A percentile compares a stretch with the other conserved stretches of the same genome.
Conservation (phyloP, 2,113 vertebrate genomes). For the Nanorana parkeri region DNA sequence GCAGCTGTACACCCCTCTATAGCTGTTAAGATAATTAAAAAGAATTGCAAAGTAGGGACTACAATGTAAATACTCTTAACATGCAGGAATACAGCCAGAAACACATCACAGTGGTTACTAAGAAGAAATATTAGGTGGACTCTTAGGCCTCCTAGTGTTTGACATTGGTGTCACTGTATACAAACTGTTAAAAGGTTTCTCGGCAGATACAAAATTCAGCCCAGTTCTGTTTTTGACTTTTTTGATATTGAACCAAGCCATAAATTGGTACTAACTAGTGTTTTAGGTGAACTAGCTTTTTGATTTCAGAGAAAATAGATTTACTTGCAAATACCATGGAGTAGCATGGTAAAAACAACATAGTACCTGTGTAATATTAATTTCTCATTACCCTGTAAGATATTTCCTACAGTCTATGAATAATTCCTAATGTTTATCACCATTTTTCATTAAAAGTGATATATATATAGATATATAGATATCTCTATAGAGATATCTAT, state of each 20-base stretch:
- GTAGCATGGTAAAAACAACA: neutral
- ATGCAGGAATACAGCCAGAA: constrained; percentile 63
- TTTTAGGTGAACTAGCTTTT: neutral
- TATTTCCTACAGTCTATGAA: neutral
- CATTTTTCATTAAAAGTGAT: neutral
- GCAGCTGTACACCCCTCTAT: constrained; percentile 88
- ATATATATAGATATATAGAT: no score
- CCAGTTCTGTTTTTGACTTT: neutral
- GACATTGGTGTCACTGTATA: neutral
- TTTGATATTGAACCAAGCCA: neutral
- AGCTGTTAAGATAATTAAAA: neutral
- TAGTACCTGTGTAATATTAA: constrained; percentile 33
- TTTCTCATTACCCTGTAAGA: neutral
- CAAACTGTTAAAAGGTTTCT: neutral
- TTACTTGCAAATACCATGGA: constrained; percentile 2
- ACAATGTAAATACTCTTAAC: constrained; percentile 58
- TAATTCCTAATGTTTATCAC: neutral
- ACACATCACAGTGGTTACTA: neutral
- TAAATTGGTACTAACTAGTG: neutral
- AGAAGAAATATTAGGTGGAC: neutral
- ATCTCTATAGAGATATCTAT: no score
- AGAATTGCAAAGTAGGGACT: constrained; percentile 46
- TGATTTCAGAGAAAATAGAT: neutral
- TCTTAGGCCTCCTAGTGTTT: neutral
- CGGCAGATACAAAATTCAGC: constrained; percentile 9